Evolutionary conservation across 2,113 vertebrate species (phyloP).

Genomic region (Bettongia penicillata): DNA sequence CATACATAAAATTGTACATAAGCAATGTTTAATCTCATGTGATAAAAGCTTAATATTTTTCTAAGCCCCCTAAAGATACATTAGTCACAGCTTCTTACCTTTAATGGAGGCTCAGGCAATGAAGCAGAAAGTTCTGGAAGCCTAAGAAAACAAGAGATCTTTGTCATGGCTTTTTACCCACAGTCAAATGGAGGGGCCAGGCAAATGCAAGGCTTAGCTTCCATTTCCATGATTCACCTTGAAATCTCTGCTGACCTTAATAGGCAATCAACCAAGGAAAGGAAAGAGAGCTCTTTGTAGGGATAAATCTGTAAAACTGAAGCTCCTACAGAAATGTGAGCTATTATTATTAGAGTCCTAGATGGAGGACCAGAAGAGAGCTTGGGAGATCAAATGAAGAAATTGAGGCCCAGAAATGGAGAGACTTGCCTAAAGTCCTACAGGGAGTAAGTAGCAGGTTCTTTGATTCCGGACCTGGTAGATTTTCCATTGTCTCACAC

Average conservation of each 20-base stretch:
- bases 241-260: background rate
- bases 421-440: background rate
- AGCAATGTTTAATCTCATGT: conserved; percentile 15
- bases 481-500: background rate
- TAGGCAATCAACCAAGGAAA: background rate
- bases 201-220: background rate
- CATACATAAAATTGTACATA: conserved; percentile 44
- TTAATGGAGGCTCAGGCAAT: conserved; percentile 87
- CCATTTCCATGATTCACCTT: background rate
- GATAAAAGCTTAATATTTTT: conserved; percentile 24
- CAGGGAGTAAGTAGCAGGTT: background rate
- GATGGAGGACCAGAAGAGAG: background rate
- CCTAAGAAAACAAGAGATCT: conserved; percentile 81
- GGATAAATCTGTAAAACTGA: background rate
- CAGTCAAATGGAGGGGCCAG: conserved; percentile 32
- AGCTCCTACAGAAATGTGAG: background rate
- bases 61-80: conserved; percentile 49
- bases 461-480: background rate
- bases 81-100: conserved; percentile 86
- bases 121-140: conserved; percentile 89
- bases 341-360: background rate
- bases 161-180: conserved; percentile 54
- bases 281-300: conserved; percentile 36
- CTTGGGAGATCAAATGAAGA: background rate
- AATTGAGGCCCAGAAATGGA: background rate